Conservation (phyloP, 2,113 vertebrate species). For the Leptobrachium leishanense region DNA sequence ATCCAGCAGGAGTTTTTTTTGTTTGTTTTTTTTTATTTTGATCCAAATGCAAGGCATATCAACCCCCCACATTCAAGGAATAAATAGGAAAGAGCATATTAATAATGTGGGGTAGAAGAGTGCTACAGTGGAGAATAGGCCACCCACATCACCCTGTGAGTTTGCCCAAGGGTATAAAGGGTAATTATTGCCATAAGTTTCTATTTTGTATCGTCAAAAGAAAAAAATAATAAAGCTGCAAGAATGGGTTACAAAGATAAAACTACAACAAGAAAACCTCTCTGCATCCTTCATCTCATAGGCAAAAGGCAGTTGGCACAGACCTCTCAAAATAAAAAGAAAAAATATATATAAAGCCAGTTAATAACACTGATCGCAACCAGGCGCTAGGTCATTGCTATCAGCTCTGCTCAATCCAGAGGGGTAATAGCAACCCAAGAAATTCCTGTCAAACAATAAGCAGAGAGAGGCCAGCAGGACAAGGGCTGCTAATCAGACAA, state of each 20-base stretch:
- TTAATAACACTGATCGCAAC: constrained; percentile 34
- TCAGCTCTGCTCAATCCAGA: constrained; percentile 28
- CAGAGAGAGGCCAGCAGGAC: constrained; percentile 22
- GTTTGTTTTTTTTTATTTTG: not conserved
- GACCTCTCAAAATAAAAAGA: constrained; percentile 13
- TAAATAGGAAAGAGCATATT: constrained; percentile 47
- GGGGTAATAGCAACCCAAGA: constrained; percentile 28
- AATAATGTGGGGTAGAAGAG: constrained; percentile 28
- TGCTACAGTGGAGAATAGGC: constrained; percentile 43
- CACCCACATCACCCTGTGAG: constrained; percentile 17
- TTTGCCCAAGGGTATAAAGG: constrained; percentile 16
- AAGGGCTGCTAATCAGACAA: constrained; percentile 25
- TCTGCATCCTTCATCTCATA: constrained; percentile 33
- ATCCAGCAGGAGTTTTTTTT: constrained; percentile 26
- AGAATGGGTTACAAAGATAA: constrained; percentile 43
- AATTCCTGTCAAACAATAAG: constrained; percentile 30
- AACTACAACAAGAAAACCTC: constrained; percentile 44
- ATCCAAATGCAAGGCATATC: constrained; percentile 46
- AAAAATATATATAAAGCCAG: constrained; percentile 10
- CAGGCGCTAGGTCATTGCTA: constrained; percentile 22
- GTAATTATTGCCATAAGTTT: constrained; percentile 50
- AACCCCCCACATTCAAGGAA: constrained; percentile 45
- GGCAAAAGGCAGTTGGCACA: constrained; percentile 42
- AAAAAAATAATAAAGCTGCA: constrained; percentile 31
- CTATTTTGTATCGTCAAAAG: constrained; percentile 38